A percentile compares a stretch with the other conserved stretches of the same genome.
These are phyloP conservation scores for Threskiornis aethiopicus DNA, from an alignment of 2,797 vertebrate genomes.

Conservation along the genomic window DNA sequence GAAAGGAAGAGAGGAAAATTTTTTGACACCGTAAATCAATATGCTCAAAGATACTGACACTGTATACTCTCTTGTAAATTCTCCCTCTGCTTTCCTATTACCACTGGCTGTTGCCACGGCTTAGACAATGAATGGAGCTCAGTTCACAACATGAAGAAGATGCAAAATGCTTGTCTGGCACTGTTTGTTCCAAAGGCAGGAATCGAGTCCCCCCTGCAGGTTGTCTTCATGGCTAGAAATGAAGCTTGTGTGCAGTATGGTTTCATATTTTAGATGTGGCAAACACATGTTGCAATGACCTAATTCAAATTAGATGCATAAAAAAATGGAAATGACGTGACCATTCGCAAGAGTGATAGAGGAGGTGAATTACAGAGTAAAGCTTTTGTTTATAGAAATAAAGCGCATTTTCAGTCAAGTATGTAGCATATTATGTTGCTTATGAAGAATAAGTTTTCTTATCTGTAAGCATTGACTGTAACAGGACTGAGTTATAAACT, in stretches of 20 bases:
- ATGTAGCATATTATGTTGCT: background rate
- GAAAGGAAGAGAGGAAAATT: background rate
- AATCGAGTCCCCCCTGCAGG: background rate
- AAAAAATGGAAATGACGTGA: background rate
- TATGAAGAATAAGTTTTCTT: background rate
- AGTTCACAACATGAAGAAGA: background rate
- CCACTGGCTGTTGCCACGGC: background rate
- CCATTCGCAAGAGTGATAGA: background rate
- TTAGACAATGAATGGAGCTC: background rate
- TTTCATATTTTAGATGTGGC: background rate
- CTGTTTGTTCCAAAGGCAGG: background rate
- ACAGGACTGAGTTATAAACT: background rate
- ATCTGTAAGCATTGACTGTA: background rate
- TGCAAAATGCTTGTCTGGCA: background rate
- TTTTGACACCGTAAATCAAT: background rate
- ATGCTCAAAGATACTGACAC: background rate
- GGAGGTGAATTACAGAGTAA: background rate
- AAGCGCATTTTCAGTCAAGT: background rate
- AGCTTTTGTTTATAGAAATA: background rate
- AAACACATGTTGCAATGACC: background rate
- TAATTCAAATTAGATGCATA: background rate
- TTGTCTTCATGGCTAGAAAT: background rate
- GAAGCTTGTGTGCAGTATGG: background rate
- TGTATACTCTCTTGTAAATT: background rate
- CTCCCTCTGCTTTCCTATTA: background rate